Evolutionary conservation across 2,888 invertebrate genomes (phyloP).

Genomic region (Patella caerulea): DNA sequence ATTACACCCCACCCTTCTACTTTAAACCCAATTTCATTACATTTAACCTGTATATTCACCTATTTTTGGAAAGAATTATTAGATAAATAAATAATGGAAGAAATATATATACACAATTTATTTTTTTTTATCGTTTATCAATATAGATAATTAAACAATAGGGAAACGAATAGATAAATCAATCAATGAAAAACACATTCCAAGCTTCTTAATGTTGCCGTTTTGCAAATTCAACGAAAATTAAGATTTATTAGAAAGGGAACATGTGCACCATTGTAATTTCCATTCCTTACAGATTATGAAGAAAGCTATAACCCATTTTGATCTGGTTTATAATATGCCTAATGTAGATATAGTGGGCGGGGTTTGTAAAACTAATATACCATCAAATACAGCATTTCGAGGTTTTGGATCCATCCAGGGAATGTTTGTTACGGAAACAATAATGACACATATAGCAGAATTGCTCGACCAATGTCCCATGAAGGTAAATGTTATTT

Average conservation of each 20-base stretch:
- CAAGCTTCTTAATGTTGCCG: too few species aligned
- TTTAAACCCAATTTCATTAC: too few species aligned
- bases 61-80: too few species aligned
- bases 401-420: slow-evolving; percentile 73
- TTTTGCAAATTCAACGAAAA: background rate
- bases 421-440: slow-evolving; percentile 46
- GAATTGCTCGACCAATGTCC: slow-evolving; percentile 79
- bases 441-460: slow-evolving; percentile 72
- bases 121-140: too few species aligned
- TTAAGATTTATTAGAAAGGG: background rate
- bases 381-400: slow-evolving; percentile 93
- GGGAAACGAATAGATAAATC: too few species aligned
- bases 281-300: slow-evolving; percentile 77
- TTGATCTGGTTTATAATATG: slow-evolving; percentile 78
- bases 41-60: too few species aligned
- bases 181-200: too few species aligned
- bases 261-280: background rate
- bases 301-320: slow-evolving; percentile 80
- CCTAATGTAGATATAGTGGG: slow-evolving; percentile 82
- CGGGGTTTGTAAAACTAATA: slow-evolving; percentile 84
- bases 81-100: too few species aligned
- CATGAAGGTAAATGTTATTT: slow-evolving; percentile 72
- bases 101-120: too few species aligned
- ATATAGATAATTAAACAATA: too few species aligned
- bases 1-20: too few species aligned